Base-by-base conservation (phyloP, 2,113 vertebrate genomes). In the Erinaceus europaeus region DNA sequence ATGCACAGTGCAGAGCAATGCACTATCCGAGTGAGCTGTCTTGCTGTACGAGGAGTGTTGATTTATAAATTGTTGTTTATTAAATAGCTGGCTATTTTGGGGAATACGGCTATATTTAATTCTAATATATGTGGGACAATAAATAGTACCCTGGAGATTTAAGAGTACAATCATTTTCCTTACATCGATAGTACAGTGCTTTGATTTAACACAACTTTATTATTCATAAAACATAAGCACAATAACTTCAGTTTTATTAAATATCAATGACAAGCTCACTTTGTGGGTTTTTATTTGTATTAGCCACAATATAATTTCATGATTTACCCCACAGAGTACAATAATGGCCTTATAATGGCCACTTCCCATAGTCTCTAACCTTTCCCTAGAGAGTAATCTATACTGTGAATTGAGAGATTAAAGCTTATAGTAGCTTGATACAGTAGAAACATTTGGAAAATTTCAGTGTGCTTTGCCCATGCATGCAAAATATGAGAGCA, bases 231-330 rank as follows among this genome's bases (percentile, higher is more conserved):
- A 61, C 14, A 2, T 68, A 92, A 90, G 53, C 48, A 65, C 7
- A 61, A 2, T 81, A 76, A 80, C 68, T 84, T 75, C 23, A 53
- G 42, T 86, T 71, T 88, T 55, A 75, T 89, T 91, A 91, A 90
- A 82, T 92, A 36, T 86, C 65, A 76, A n/a, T 85, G 76, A 88
- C 68, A 90, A 62, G 81, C 44, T 88, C 71, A 85, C 29, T 71
- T 76, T 71, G 79, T 86, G 55, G 48, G 53, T 91, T 93, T 90
- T 88, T 86, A 88, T 94, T 93, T 94, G 36, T 91, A 81, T 75
- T 76, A 73, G 40, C 61, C 81, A 71, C 48, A 86, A 74, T 64
- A 69, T 88, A 91, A 91, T 93, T 90, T 90, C 76, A 88, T 86
- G 68, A 93, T 94, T 93, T 94, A 90, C 48, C 80, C 59, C 88